Evolutionary conservation across 2,113 vertebrate species (phyloP), one percentile per base, ranked within the genome.

Genomic region (Bubo blakistoni): DNA sequence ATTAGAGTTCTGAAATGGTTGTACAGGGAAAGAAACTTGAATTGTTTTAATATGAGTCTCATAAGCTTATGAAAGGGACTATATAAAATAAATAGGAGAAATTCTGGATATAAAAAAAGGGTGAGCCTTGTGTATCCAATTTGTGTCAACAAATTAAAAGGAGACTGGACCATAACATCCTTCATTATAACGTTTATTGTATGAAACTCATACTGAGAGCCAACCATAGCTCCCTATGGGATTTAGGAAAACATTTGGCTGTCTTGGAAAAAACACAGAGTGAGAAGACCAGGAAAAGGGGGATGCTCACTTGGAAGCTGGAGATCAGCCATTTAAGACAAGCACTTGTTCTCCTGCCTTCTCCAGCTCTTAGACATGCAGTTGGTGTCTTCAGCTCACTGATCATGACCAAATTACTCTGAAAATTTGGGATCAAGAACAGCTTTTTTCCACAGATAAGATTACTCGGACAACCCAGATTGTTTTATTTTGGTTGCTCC

Each of bases 61-160:
- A 65, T 49, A 74, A 87, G 59, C 27, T 81, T 81, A 78, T 58
- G 42, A 86, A 95, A 89, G 46, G n/a, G 21, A 19, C 38, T 55
- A 51, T 6, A 25, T 32, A 13, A 88, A 88, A 89, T 47, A 71
- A 73, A 7, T 8, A 78, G 34, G 30, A 78, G 27, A 89, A 89
- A 46, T 54, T 54, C n/a, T 49, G 47, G 51, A 94, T 49, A 76
- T 27, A 70, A 78, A 82, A 88, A 46, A 63, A 7, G 44, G 17
- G 4, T 20, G 59, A 74, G n/a, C 66, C 36, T 81, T 57, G 27
- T 46, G 30, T 67, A 81, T 62, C 70, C 57, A 49, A 52, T 62
- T 78, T 66, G 16, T 93, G 38, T 74, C 47, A 92, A 58, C 34
- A 93, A 87, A 92, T 87, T 81, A 92, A 90, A 88, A 95, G 72